Evolutionary conservation across 1,140 invertebrate genomes (phyloP).

Genomic region (Pseudomyrmex pallidus): DNA sequence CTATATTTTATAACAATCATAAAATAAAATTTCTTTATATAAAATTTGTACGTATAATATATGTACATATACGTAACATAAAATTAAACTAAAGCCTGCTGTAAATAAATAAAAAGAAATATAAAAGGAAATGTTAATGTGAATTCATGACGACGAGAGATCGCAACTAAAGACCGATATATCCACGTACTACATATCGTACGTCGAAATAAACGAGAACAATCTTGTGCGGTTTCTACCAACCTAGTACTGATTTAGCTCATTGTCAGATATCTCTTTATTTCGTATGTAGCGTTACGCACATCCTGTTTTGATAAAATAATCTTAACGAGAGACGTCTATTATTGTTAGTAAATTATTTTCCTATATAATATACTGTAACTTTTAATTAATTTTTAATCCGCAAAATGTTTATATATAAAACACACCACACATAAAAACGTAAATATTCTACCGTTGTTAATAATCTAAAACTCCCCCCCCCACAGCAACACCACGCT

Average conservation of each 20-base stretch:
- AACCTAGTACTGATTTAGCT: conserved; percentile 9
- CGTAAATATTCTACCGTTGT: no score
- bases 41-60: no score
- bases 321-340: not conserved
- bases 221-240: not conserved
- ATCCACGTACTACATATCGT: not conserved
- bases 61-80: no score
- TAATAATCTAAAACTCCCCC: no score
- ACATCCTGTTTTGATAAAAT: conserved; percentile 51
- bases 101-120: no score
- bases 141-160: no score
- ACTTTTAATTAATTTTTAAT: not conserved
- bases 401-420: no score
- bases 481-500: not conserved
- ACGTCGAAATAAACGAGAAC: not conserved
- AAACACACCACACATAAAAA: no score
- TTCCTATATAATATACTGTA: not conserved
- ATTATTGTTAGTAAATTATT: not conserved
- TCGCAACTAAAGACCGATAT: not conserved
- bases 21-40: no score
- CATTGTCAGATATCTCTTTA: not conserved
- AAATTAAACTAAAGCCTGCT: no score
- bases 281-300: not conserved
- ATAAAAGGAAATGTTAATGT: no score
- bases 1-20: no score